phyloP scores from a whole-genome alignment of 1,140 invertebrate species.

The Acromyrmex heyeri region DNA sequence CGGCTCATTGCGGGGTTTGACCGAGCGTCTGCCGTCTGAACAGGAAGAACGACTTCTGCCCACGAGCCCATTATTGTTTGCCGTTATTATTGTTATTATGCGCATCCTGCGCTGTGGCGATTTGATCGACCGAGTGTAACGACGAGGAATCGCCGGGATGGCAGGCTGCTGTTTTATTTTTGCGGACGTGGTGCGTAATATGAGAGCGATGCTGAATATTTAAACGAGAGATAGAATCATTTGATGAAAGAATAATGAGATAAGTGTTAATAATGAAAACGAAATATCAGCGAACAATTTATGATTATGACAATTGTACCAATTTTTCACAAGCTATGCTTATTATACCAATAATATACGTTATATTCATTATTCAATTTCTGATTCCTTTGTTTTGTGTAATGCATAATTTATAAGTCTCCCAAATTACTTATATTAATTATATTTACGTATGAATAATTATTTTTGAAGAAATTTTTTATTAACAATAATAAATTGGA shows the following conservation, averaged over 20 bases:
- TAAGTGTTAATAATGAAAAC: neutral
- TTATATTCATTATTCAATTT: neutral
- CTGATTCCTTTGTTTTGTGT: neutral
- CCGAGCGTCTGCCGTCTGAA: conserved; percentile 50
- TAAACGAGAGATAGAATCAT: neutral
- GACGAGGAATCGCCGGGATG: neutral
- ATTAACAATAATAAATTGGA: neutral
- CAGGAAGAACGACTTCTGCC: conserved; percentile 61
- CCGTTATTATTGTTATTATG: conserved; percentile 65
- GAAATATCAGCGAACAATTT: neutral
- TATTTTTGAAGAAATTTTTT: neutral
- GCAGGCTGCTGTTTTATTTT: conserved; percentile 14
- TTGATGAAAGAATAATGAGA: conserved; percentile 25
- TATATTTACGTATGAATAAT: neutral
- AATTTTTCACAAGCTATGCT: neutral
- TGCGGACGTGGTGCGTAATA: neutral
- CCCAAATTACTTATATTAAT: neutral
- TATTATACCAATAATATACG: neutral
- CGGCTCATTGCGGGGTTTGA: conserved; percentile 46
- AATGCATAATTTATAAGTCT: neutral
- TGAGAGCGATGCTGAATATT: neutral
- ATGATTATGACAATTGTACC: neutral
- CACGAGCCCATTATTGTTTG: conserved; percentile 63
- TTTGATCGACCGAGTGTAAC: conserved; percentile 28
- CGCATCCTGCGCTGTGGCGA: conserved; percentile 41